Conservation (phyloP, 2,113 vertebrate genomes). For the Thunnus maccoyii region DNA sequence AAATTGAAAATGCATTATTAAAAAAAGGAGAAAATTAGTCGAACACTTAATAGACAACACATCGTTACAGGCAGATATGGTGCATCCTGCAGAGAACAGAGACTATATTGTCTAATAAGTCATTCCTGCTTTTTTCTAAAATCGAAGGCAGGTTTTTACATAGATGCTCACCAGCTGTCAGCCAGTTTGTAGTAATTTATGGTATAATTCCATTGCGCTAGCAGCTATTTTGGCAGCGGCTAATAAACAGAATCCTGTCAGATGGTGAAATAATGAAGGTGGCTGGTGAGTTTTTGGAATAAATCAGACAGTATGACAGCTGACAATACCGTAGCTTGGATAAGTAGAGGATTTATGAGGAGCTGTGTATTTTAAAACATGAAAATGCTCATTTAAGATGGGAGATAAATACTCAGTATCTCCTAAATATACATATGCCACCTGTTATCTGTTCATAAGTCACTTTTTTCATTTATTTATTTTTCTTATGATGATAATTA, state of each 20-base stretch:
- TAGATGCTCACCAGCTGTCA: slow-evolving; percentile 22
- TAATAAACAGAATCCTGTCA: background rate
- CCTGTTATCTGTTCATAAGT: background rate
- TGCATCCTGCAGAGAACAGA: no score
- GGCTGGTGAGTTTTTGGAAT: background rate
- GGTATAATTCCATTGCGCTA: background rate
- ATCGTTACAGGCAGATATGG: background rate
- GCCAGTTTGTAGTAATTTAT: slow-evolving; percentile 9
- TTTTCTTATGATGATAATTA: background rate
- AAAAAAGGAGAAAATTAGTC: background rate
- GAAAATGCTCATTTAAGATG: background rate
- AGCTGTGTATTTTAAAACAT: background rate
- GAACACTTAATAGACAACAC: background rate
- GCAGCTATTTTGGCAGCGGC: slow-evolving; percentile 19
- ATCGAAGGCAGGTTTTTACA: slow-evolving; percentile 14
- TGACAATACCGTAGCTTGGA: background rate
- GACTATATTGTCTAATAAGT: background rate
- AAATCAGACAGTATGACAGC: background rate
- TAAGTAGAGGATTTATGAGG: background rate
- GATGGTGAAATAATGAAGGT: slow-evolving; percentile 11
- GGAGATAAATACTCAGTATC: background rate
- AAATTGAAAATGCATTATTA: no score
- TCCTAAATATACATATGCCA: background rate
- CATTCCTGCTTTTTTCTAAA: background rate
- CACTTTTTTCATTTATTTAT: background rate